Conservation (phyloP, 2,797 vertebrate species). For the Florisuga fusca region DNA sequence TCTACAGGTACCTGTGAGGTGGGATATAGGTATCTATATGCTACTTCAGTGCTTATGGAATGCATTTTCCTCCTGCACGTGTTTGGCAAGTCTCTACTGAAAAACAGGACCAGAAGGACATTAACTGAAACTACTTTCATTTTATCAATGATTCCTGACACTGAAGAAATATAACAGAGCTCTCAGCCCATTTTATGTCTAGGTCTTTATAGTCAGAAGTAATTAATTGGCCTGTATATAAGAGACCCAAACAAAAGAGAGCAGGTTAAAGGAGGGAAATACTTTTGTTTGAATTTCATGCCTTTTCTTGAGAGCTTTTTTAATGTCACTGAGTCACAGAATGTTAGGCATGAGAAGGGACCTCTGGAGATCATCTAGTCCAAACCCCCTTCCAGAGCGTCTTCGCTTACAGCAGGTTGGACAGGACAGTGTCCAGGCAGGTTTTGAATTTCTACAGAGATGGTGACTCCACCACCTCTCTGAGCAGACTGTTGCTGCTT, state of each 20-base stretch:
- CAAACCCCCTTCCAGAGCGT: too few relatives aligned
- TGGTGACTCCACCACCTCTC: too few relatives aligned
- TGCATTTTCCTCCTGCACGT: background rate
- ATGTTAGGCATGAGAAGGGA: too few relatives aligned
- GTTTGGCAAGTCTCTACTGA: background rate
- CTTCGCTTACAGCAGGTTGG: too few relatives aligned
- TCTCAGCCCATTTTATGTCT: background rate
- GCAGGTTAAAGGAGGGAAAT: background rate
- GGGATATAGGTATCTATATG: background rate
- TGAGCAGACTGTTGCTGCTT: too few relatives aligned
- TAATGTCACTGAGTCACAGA: background rate
- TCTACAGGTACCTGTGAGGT: background rate
- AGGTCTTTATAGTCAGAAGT: background rate
- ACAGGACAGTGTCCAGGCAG: too few relatives aligned
- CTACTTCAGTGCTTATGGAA: background rate
- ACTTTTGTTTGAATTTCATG: background rate
- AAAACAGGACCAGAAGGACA: background rate
- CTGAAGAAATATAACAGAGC: background rate
- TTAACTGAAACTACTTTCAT: background rate
- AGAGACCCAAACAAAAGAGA: background rate
- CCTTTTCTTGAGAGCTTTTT: background rate
- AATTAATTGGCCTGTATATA: background rate
- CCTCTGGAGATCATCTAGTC: too few relatives aligned
- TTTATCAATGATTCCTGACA: background rate
- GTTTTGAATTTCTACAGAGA: too few relatives aligned